A percentile compares a stretch with the other conserved stretches of the same genome.
These are phyloP conservation scores for Paramormyrops hopkinsi DNA, from an alignment of 2,797 vertebrate species.

Conservation along the genomic window DNA sequence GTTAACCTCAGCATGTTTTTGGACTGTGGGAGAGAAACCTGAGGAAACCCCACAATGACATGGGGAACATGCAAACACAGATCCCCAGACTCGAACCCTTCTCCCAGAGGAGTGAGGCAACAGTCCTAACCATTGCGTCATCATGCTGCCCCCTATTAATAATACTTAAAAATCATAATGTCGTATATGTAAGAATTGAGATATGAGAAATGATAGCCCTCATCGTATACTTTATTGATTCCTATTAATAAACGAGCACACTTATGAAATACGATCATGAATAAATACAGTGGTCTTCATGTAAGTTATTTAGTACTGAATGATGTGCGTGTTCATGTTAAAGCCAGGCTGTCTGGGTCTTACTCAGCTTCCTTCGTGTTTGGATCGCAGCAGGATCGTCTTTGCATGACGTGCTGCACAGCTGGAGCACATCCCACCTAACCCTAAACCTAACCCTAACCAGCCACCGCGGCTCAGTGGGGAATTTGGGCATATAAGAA, in stretches of 20 bases:
- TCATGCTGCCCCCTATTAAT: neutral
- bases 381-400: neutral
- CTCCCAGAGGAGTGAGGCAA: too few species aligned
- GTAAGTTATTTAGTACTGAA: neutral
- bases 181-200: neutral
- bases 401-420: neutral
- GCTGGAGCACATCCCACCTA: neutral
- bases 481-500: neutral
- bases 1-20: too few species aligned
- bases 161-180: neutral
- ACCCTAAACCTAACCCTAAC: too few species aligned
- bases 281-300: neutral
- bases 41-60: too few species aligned
- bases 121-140: too few species aligned
- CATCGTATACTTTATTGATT: neutral
- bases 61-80: too few species aligned
- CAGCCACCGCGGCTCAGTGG: neutral
- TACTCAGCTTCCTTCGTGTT: neutral
- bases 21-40: too few species aligned
- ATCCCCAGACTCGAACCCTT: neutral
- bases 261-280: neutral
- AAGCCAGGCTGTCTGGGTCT: neutral
- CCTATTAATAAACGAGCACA: neutral
- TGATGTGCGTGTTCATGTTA: neutral
- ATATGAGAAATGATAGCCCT: neutral